Conservation (phyloP, 2,797 vertebrate genomes). For the Sebastes itinus region DNA sequence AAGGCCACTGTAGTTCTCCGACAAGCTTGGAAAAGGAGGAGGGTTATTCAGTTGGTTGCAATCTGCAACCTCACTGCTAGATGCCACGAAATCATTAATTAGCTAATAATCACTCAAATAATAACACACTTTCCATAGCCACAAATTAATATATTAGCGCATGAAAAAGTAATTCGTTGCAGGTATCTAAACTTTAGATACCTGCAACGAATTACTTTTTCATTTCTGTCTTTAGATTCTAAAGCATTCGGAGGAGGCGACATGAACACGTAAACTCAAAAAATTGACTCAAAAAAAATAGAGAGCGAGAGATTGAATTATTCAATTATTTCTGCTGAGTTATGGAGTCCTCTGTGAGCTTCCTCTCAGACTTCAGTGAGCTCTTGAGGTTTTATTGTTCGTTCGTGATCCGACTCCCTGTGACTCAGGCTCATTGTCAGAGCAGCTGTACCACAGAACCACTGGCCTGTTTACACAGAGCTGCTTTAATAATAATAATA, state of each 20-base stretch:
- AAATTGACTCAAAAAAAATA: neutral
- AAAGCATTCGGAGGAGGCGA: neutral
- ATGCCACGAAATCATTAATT: too few species aligned
- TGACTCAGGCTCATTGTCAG: neutral
- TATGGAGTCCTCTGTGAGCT: neutral
- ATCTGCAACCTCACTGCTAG: too few species aligned
- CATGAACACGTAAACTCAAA: neutral
- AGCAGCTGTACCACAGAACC: neutral
- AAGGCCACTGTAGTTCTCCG: too few species aligned
- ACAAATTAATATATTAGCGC: too few species aligned
- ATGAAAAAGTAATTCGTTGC: too few species aligned
- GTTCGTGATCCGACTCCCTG: neutral
- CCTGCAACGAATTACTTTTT: too few species aligned
- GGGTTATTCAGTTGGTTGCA: too few species aligned
- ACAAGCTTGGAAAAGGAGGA: too few species aligned
- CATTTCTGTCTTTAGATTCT: too few species aligned
- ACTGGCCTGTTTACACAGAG: conserved; percentile 1
- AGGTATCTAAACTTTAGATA: too few species aligned
- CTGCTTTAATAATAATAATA: neutral
- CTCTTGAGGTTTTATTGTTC: neutral
- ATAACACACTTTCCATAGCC: too few species aligned
- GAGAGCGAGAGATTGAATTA: neutral
- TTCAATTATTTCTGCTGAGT: neutral
- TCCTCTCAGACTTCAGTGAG: neutral
- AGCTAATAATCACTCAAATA: too few species aligned